Base-by-base conservation (phyloP, 2,797 vertebrate genomes). In the Oophaga sylvatica region DNA sequence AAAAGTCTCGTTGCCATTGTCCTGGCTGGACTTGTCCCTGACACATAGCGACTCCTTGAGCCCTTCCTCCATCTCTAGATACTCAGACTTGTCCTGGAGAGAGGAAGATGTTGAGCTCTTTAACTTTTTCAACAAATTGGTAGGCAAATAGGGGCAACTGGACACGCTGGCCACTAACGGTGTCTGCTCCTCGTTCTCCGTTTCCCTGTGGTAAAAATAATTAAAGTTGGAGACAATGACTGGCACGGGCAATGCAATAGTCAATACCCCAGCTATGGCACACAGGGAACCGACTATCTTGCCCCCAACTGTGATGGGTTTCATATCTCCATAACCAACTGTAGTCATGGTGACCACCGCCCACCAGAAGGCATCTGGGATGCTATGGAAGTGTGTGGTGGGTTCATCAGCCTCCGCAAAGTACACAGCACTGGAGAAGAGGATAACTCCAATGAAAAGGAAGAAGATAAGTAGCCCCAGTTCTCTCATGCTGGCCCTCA, bases 181-280 rank as follows among this genome's bases (percentile, higher is more conserved):
- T 0, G 97, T 78, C 94, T 98, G 97, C 82, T 99, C 98, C 60
- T 99, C 97, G 19, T 97, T 99, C 81, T 99, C 98, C 12, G 98
- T 99, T 94, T 99, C 98, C 93, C 98, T 93, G 92, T 99, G 98
- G 93, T 99, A 99, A 92, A 99, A 99, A 94, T 99, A 99, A 95
- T 99, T 99, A 93, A 99, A 99, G 95, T 99, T 99, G 94, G 98
- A 99, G 91, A 99, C 98, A 89, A 99, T 99, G 93, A 99, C 98
- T 81, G 98, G 98, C 91, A 99, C 98, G 81, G 98, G 98, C 85
- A 99, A 95, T 91, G 98, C 98, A 92, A 99, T 99, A 93, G 98
- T 99, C 90, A 99, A 93, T 91, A 99, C 98, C 88, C 98, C 98
- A 0, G 98, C 98, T 82, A 99, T 99, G 91, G 98, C 98, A 94